Conservation (phyloP, 2,797 vertebrate genomes). For the Rhinophrynus dorsalis region DNA sequence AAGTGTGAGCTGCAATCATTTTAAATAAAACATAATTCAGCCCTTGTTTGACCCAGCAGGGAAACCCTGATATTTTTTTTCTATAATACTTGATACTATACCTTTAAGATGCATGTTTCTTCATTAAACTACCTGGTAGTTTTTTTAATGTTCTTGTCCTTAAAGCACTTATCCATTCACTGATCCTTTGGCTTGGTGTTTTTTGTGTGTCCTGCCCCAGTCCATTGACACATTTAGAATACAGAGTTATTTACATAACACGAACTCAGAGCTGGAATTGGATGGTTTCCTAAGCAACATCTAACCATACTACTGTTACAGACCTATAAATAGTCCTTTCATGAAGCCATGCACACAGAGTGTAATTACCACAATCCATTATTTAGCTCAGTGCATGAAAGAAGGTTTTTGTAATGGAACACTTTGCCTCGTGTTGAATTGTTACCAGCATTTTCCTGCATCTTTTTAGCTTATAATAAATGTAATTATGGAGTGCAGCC, state of each 20-base stretch:
- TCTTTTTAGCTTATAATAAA: conserved; percentile 61
- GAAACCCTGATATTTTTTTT: no score
- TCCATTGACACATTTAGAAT: conserved; percentile 53
- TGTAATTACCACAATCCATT: conserved; percentile 66
- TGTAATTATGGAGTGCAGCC: conserved; percentile 52
- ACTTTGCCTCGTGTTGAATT: conserved; percentile 56
- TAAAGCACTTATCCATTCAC: no score
- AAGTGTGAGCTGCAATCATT: no score
- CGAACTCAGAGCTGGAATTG: conserved; percentile 60
- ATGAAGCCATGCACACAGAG: conserved; percentile 59
- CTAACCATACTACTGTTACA: conserved; percentile 62
- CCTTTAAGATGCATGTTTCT: no score
- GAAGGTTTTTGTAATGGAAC: conserved; percentile 62
- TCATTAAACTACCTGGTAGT: no score
- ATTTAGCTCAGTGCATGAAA: conserved; percentile 59
- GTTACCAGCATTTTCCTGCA: conserved; percentile 58
- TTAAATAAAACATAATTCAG: no score
- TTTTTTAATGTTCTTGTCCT: conserved; percentile 51
- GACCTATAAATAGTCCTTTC: conserved; percentile 65
- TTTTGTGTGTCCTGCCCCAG: conserved; percentile 30
- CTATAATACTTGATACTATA: no score
- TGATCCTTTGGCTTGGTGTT: conserved; percentile 53
- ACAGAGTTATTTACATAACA: conserved; percentile 61
- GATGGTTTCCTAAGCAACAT: conserved; percentile 67
- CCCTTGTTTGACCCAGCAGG: no score